Conservation (phyloP, 2,888 invertebrate genomes). For the Ametastegia equiseti region DNA sequence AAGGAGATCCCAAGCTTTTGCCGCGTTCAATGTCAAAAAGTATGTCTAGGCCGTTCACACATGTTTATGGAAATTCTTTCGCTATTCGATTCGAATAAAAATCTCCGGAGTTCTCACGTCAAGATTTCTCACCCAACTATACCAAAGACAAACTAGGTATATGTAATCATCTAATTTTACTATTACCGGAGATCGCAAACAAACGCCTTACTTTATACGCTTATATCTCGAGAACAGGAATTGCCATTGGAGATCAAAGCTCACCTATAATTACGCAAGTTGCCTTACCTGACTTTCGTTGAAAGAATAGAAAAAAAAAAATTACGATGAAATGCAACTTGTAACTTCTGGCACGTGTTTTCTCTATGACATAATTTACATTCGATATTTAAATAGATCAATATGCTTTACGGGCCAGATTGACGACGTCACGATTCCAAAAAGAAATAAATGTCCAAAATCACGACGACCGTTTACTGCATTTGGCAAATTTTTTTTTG, state of each 20-base stretch:
- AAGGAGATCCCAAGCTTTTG: background rate
- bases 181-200: background rate
- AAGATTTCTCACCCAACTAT: background rate
- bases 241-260: background rate
- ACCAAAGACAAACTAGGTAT: background rate
- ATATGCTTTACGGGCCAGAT: background rate
- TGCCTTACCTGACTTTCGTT: conserved; percentile 4
- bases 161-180: background rate
- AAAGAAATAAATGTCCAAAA: background rate
- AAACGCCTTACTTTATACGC: background rate
- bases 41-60: background rate
- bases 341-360: conserved; percentile 1
- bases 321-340: background rate
- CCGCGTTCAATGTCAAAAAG: conserved; percentile 14
- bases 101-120: background rate
- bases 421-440: background rate
- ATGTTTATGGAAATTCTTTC: background rate
- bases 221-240: conserved; percentile 12
- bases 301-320: background rate
- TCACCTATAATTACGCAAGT: conserved; percentile 7
- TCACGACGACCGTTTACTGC: too few relatives aligned
- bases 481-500: too few relatives aligned
- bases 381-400: conserved; percentile 1
- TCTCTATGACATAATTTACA: background rate
- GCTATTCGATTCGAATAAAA: background rate